Conservation (phyloP, 2,888 invertebrate species). For the Lagria hirta region DNA sequence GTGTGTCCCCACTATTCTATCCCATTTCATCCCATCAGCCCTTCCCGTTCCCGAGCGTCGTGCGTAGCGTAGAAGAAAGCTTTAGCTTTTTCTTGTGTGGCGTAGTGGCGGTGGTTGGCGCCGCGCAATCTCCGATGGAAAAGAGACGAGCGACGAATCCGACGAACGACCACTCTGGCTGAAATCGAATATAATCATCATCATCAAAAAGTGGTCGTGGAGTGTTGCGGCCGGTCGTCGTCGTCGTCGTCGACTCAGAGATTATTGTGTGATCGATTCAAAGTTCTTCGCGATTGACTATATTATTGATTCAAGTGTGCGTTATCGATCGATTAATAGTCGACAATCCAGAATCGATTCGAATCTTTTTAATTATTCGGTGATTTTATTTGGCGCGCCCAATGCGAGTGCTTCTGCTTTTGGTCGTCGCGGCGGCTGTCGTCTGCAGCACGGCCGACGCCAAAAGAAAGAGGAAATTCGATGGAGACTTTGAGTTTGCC, state of each 20-base stretch:
- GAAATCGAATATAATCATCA: conserved; percentile 48
- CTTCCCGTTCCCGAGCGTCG: conserved; percentile 6
- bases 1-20: conserved; percentile 21
- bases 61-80: conserved; percentile 33
- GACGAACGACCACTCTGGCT: conserved; percentile 30
- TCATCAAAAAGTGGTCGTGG: conserved; percentile 50
- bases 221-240: conserved; percentile 42
- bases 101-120: too few relatives aligned
- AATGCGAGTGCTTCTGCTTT: conserved; percentile 55
- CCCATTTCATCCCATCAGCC: conserved; percentile 8
- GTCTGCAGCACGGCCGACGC: conserved; percentile 53
- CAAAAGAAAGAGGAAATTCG: conserved; percentile 70
- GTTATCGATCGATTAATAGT: too few relatives aligned
- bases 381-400: conserved; percentile 15
- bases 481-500: conserved; percentile 77
- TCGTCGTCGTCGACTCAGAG: conserved; percentile 32
- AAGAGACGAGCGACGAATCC: too few relatives aligned
- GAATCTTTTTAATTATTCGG: too few relatives aligned
- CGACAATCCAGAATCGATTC: too few relatives aligned
- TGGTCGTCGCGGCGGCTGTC: conserved; percentile 53
- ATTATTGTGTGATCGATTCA: background rate
- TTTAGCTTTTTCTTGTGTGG: conserved; percentile 38
- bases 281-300: too few relatives aligned
- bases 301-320: too few relatives aligned
- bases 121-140: conserved; percentile 46